phyloP scores from a whole-genome alignment of 2,113 vertebrate genomes.

The Passer domesticus region DNA sequence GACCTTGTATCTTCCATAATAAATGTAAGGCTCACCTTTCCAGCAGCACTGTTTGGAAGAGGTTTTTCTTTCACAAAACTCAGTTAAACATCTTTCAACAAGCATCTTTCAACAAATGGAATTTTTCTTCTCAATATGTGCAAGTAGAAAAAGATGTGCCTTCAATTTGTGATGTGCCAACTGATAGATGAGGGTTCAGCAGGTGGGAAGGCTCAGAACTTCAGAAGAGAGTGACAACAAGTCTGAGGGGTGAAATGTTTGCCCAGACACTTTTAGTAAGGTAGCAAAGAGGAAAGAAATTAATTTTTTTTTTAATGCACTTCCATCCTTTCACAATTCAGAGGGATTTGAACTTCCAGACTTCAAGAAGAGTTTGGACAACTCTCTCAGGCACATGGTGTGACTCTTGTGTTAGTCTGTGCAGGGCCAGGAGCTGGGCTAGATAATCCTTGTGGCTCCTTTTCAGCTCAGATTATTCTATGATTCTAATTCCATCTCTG shows the following conservation, averaged over 20 bases:
- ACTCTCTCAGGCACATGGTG: background rate
- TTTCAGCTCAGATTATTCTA: background rate
- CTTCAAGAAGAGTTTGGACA: background rate
- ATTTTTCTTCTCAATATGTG: background rate
- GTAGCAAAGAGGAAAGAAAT: background rate
- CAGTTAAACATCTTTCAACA: background rate
- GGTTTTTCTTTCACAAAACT: background rate
- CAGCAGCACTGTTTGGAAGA: background rate
- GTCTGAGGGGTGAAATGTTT: background rate
- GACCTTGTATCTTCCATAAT: background rate
- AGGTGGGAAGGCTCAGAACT: background rate
- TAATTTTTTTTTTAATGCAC: background rate
- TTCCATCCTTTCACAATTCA: background rate
- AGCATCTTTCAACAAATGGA: background rate
- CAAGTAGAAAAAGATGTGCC: background rate
- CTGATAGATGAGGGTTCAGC: background rate
- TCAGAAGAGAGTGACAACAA: background rate
- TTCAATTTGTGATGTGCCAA: background rate
- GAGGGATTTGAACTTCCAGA: background rate
- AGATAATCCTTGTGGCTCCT: background rate
- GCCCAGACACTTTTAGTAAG: background rate
- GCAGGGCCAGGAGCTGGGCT: background rate
- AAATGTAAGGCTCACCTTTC: background rate
- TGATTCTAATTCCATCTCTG: background rate
- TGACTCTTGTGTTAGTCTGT: background rate